Evolutionary conservation across 1,140 invertebrate genomes (phyloP).

Genomic region (Ctenoplectra terminalis): DNA sequence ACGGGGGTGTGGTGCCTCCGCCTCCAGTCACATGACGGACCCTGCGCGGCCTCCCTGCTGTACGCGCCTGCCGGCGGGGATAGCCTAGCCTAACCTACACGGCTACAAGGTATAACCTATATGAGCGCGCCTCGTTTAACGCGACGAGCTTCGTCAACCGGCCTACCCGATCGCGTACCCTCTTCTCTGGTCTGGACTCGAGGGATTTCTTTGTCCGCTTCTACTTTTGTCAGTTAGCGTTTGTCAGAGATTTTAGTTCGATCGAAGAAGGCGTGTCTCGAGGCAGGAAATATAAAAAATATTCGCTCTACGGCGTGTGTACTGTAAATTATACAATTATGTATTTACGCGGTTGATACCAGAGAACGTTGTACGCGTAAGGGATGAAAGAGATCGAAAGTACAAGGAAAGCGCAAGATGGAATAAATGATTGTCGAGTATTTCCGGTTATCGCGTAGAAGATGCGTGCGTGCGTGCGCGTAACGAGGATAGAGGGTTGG

Average conservation of each 20-base stretch:
- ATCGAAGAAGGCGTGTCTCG: not conserved
- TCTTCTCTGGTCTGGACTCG: not conserved
- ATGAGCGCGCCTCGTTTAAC: conserved; percentile 41
- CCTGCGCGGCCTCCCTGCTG: conserved; percentile 70
- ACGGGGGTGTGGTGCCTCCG: conserved; percentile 80
- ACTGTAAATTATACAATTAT: too few relatives aligned
- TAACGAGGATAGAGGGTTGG: conserved; percentile 11
- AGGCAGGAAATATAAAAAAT: not conserved
- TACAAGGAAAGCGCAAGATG: not conserved
- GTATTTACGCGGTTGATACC: too few relatives aligned
- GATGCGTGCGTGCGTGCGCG: not conserved
- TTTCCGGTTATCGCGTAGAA: not conserved
- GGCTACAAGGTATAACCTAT: conserved; percentile 29
- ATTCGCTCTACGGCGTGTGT: too few relatives aligned
- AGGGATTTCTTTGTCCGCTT: not conserved
- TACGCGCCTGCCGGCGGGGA: conserved; percentile 52
- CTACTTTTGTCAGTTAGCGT: not conserved
- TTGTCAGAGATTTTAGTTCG: not conserved
- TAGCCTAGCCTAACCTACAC: conserved; percentile 54
- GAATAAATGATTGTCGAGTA: not conserved
- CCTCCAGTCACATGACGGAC: conserved; percentile 79
- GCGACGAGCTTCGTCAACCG: not conserved
- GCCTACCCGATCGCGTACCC: conserved; percentile 24
- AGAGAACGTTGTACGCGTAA: too few relatives aligned
- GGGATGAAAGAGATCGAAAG: conserved; percentile 3